Evolutionary conservation across 2,797 vertebrate species (phyloP), one percentile per base, ranked within the genome.

Genomic region (Astyanax mexicanus): DNA sequence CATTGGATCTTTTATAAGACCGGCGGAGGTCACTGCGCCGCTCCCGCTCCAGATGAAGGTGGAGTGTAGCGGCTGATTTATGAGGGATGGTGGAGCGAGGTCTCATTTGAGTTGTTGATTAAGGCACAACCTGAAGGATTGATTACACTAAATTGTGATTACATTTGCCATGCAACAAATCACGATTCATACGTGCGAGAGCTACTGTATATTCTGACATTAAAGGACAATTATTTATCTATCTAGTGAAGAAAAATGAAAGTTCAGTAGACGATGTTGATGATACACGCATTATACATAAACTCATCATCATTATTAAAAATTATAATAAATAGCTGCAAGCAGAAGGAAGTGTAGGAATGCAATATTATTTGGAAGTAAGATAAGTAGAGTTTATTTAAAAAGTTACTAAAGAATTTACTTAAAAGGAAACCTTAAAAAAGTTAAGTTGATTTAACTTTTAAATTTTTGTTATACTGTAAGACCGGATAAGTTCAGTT

Each of bases 131-230:
- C 49, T 45, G 75, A 78, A 77, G 65, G 80, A 89, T 87, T 81
- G 83, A 88, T 85, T 85, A 80, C 72, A 57, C 75, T 86, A 88
- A 83, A 88, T 84, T 85, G 85, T 86, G 82, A 85, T 84, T 82
- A 72, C 44, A 47, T 76, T 75, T 68, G 79, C 75, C 77, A 84
- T 71, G 81, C 60, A 69, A 84, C 72, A 80, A 86, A 69, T 80
- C 73, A 81, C 77, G 77, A 77, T 74, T 72, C 62, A 65, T 62
- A 57, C 45, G 27, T n/a, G 32, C 12, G 6, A 69, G 52, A 64
- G 64, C n/a, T n/a, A n/a, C n/a, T n/a, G 58, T 79, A 47, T 64
- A 12, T 38, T 61, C 66, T 78, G 71, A 69, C 65, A 64, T 80
- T 62, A 54, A 79, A 79, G 25, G 74, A 78, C 70, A 77, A 79